A percentile compares a stretch with the other conserved stretches of the same genome.
phyloP scores from a whole-genome alignment of 2,113 vertebrate genomes.

The Corythaeola cristata region DNA sequence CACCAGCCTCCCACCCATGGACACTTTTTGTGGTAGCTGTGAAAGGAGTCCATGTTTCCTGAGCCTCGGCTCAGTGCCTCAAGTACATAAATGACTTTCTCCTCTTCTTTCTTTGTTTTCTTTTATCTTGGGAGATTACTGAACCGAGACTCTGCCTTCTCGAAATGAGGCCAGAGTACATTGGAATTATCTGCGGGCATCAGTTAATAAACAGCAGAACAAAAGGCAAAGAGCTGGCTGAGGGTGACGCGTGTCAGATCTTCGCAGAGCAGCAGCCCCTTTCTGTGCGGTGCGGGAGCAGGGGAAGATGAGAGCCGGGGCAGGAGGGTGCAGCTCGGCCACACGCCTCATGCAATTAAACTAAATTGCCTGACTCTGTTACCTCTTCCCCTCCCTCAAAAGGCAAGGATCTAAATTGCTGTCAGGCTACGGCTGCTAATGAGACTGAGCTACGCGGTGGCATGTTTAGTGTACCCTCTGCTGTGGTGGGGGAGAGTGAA shows the following conservation, averaged over 20 bases:
- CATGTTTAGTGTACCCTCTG: neutral
- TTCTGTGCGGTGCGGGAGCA: rapidly evolving
- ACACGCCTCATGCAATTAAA: neutral
- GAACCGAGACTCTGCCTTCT: neutral
- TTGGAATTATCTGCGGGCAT: neutral
- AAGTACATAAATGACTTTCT: neutral
- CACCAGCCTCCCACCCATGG: neutral
- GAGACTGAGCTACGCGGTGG: neutral
- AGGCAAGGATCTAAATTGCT: neutral
- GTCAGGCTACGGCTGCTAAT: neutral
- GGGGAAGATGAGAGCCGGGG: neutral
- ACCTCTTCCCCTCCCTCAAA: neutral
- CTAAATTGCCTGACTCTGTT: neutral
- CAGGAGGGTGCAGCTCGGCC: neutral
- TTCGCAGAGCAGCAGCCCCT: neutral
- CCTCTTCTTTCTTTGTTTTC: neutral
- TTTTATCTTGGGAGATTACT: slow-evolving; percentile 13
- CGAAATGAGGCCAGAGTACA: neutral
- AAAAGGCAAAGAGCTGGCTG: neutral
- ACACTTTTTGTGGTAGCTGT: neutral
- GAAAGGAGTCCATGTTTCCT: neutral
- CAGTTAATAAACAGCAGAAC: slow-evolving; percentile 30
- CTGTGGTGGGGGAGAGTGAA: neutral
- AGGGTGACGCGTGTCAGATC: neutral
- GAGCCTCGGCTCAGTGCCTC: rapidly evolving